These are phyloP conservation scores for Rhopalosiphum padi DNA, from an alignment of 1,140 invertebrate species.

Conservation along the genomic window DNA sequence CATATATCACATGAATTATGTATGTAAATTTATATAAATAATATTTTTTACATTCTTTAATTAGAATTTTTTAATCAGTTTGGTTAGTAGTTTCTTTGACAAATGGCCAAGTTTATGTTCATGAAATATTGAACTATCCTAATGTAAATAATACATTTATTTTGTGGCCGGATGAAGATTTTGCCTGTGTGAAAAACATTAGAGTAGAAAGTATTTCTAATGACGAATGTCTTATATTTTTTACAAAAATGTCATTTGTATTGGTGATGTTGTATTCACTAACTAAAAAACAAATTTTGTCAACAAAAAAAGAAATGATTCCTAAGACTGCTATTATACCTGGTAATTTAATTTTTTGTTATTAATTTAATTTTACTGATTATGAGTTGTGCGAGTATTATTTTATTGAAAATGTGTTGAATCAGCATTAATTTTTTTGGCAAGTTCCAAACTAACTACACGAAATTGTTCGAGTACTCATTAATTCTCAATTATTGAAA, in stretches of 20 bases:
- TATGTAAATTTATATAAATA: not conserved
- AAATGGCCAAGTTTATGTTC: conserved; percentile 54
- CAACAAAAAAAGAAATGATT: conserved; percentile 49
- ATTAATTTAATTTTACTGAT: not conserved
- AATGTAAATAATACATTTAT: conserved; percentile 21
- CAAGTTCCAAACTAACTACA: not conserved
- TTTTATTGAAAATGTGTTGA: not conserved
- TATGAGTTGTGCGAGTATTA: not conserved
- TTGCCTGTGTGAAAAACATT: conserved; percentile 38
- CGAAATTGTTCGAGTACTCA: not conserved
- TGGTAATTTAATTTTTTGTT: conserved; percentile 30
- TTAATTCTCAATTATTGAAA: too few relatives aligned
- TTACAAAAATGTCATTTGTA: conserved; percentile 54
- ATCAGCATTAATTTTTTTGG: not conserved
- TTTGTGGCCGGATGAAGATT: conserved; percentile 43
- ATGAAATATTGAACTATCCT: conserved; percentile 45
- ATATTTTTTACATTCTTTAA: not conserved
- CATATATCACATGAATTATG: conserved; percentile 29
- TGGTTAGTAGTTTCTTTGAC: conserved; percentile 50
- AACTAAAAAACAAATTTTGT: conserved; percentile 26
- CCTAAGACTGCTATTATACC: conserved; percentile 18
- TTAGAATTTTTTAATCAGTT: not conserved
- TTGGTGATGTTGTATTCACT: conserved; percentile 36
- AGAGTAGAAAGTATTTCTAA: not conserved
- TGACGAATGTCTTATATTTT: conserved; percentile 42